A percentile compares a stretch with the other conserved stretches of the same genome.
Evolutionary conservation across 2,113 vertebrate genomes (phyloP).

Genomic region (Ivindomyrus marchei): DNA sequence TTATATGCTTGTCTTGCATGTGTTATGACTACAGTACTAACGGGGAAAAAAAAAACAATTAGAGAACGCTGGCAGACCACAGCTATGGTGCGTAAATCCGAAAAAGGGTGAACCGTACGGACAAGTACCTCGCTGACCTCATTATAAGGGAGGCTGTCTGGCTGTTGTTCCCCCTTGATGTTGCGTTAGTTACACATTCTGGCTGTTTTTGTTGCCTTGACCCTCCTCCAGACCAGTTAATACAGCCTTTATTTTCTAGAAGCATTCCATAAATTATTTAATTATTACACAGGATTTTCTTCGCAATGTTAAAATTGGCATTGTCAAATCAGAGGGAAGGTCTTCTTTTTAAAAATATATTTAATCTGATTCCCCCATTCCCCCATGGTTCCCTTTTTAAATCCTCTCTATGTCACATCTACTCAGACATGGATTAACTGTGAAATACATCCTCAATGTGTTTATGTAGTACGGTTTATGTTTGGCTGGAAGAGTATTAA

Average conservation of each 20-base stretch:
- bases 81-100: neutral
- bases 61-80: neutral
- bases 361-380: slow-evolving; percentile 20
- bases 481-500: neutral
- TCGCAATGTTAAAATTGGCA: neutral
- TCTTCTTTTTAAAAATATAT: slow-evolving; percentile 5
- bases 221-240: neutral
- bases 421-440: slow-evolving; percentile 14
- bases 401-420: slow-evolving; percentile 7
- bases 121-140: neutral
- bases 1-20: neutral
- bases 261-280: neutral
- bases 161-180: no score
- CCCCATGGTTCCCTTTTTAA: slow-evolving; percentile 11
- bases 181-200: neutral
- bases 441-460: slow-evolving; percentile 15
- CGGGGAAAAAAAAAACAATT: neutral
- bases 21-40: neutral
- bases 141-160: neutral
- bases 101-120: neutral
- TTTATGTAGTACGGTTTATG: neutral
- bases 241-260: neutral
- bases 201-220: neutral
- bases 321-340: slow-evolving; percentile 18
- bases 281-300: slow-evolving; percentile 28